Conservation (phyloP, 2,888 invertebrate species). For the Eilema caniola region DNA sequence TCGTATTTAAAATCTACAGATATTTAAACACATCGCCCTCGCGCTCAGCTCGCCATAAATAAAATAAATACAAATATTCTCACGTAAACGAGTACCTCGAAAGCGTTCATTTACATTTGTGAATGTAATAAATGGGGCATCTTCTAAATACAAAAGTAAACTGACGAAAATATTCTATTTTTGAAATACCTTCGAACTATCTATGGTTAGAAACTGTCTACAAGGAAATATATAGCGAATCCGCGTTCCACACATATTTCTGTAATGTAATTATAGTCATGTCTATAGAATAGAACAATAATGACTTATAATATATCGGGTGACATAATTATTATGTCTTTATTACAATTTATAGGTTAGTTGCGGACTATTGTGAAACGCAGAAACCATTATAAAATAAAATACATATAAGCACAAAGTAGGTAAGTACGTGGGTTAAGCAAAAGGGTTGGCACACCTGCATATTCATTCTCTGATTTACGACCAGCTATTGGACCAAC, state of each 20-base stretch:
- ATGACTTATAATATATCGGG: conserved; percentile 27
- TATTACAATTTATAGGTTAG: conserved; percentile 31
- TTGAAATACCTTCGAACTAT: conserved; percentile 57
- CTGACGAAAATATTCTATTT: conserved; percentile 72
- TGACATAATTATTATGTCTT: conserved; percentile 35
- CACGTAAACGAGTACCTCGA: conserved; percentile 85
- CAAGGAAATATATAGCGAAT: conserved; percentile 57
- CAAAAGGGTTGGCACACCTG: conserved; percentile 83
- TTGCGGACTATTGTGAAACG: conserved; percentile 27
- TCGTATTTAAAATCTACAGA: conserved; percentile 83
- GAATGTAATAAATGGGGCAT: conserved; percentile 85
- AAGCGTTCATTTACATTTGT: conserved; percentile 85
- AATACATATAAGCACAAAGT: conserved; percentile 36
- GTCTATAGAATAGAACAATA: conserved; percentile 18
- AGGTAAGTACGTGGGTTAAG: conserved; percentile 38
- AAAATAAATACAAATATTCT: conserved; percentile 87
- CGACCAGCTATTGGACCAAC: conserved; percentile 83
- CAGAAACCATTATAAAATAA: conserved; percentile 23
- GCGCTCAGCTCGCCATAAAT: conserved; percentile 82
- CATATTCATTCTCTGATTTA: conserved; percentile 81
- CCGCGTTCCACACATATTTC: conserved; percentile 53
- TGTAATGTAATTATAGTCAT: conserved; percentile 37
- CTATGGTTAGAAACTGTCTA: conserved; percentile 63
- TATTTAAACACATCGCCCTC: conserved; percentile 85
- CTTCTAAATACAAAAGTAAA: conserved; percentile 80